Percentiles rank a stretch among this genome's conserved stretches.
Conservation (phyloP, 2,888 invertebrate species). For the Apoderus coryli region DNA sequence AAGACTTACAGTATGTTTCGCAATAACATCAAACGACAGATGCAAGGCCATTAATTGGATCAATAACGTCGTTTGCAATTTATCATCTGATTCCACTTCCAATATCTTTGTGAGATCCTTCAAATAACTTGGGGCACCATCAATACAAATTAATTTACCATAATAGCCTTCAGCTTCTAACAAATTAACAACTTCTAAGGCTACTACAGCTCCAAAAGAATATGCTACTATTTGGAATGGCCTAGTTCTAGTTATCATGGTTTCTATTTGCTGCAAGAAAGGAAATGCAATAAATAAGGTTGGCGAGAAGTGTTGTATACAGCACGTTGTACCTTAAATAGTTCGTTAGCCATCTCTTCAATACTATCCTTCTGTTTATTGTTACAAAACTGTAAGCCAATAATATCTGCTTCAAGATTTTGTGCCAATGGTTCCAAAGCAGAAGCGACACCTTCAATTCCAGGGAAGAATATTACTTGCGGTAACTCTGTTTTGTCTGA, state of each 20-base stretch:
- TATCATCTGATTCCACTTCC: conserved; percentile 32
- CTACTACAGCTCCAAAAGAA: conserved; percentile 72
- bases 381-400: conserved; percentile 39
- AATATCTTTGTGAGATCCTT: conserved; percentile 36
- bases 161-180: conserved; percentile 51
- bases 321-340: too few relatives aligned
- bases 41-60: conserved; percentile 34
- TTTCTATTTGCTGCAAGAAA: too few relatives aligned
- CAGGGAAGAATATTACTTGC: conserved; percentile 49
- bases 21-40: conserved; percentile 33
- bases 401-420: conserved; percentile 36
- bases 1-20: conserved; percentile 26
- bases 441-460: conserved; percentile 50
- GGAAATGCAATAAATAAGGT: too few relatives aligned
- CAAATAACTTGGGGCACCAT: conserved; percentile 61
- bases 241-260: too few relatives aligned
- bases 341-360: conserved; percentile 35
- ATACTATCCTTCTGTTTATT: conserved; percentile 34
- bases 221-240: conserved; percentile 71
- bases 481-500: neutral
- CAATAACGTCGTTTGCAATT: conserved; percentile 39
- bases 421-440: conserved; percentile 37
- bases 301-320: too few relatives aligned
- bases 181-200: conserved; percentile 58
- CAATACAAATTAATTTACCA: conserved; percentile 60